Base-by-base conservation (phyloP, 2,888 invertebrate genomes). In the Rhagonycha lutea region DNA sequence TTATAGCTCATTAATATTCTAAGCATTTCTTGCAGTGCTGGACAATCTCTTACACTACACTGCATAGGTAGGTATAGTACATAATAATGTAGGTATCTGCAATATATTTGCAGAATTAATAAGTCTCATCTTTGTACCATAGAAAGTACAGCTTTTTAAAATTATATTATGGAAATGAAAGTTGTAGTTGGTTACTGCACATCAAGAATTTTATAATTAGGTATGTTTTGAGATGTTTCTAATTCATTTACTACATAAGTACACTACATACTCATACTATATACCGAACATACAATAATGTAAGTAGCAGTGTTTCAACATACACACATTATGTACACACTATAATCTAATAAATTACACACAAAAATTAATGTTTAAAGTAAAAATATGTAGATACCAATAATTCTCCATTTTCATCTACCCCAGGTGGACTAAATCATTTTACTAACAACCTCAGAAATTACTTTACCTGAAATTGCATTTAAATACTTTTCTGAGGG, bases 121-220 rank as follows among this genome's bases (percentile, higher is more conserved):
- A 74, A 74, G 79, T 74, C 79, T 79, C 82, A 80, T 82, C 81
- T 82, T 81, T 78, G 24, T 24, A 62, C 72, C 75, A 74, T 82
- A 82, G 82, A 82, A 83, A 83, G 83, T 83, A 79, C 73, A 72
- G 79, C 82, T 81, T 83, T 65, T 83, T 82, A 80, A 82, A 84
- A 83, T 83, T 80, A 81, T 82, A 81, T 81, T 82, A 83, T 82
- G 82, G 84, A 85, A 84, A 85, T 83, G 85, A 85, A 85, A 85
- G 85, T 85, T 82, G 82, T 82, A 62, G 65, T 69, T 70, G 74
- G 75, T 80, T 80, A 79, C 78, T 69, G 80, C 80, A 76, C 73
- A 81, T 81, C 78, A 79, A 68, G 68, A 73, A 76, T 75, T 77
- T 75, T 76, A 69, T 73, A 69, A 70, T 60, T 68, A 18, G 18